These are phyloP conservation scores for Leistus spinibarbis DNA, from an alignment of 2,888 invertebrate species.

Conservation along the genomic window DNA sequence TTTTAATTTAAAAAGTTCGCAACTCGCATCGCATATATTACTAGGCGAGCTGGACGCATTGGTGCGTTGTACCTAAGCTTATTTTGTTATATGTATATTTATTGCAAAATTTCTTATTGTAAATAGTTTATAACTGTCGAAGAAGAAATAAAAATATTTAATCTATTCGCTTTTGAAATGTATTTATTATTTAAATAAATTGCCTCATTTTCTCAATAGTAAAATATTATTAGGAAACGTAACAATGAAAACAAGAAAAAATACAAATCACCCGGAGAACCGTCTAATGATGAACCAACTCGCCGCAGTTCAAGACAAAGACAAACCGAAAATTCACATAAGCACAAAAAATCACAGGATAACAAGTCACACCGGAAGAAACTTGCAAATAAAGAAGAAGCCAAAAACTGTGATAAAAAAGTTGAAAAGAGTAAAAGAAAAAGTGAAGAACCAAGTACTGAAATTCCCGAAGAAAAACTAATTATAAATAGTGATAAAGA, in stretches of 20 bases:
- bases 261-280: conserved; percentile 11
- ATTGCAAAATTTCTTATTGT: no score
- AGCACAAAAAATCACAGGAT: conserved; percentile 30
- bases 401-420: conserved; percentile 37
- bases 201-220: no score
- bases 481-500: conserved; percentile 22
- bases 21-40: no score
- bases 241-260: conserved; percentile 39
- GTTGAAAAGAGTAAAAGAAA: conserved; percentile 28
- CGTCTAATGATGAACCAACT: conserved; percentile 41
- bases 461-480: conserved; percentile 24
- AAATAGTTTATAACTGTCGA: no score
- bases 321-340: conserved; percentile 29
- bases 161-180: no score
- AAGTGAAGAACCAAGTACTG: conserved; percentile 19
- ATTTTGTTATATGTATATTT: no score
- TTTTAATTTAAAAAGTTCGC: no score
- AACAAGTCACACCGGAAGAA: conserved; percentile 26
- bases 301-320: conserved; percentile 25
- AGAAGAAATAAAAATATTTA: no score
- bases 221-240: conserved; percentile 21
- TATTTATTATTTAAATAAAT: no score
- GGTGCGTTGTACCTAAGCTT: no score
- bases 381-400: conserved; percentile 15
- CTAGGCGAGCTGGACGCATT: no score